Base-by-base conservation (phyloP, 2,113 vertebrate genomes). In the Mellivora capensis region DNA sequence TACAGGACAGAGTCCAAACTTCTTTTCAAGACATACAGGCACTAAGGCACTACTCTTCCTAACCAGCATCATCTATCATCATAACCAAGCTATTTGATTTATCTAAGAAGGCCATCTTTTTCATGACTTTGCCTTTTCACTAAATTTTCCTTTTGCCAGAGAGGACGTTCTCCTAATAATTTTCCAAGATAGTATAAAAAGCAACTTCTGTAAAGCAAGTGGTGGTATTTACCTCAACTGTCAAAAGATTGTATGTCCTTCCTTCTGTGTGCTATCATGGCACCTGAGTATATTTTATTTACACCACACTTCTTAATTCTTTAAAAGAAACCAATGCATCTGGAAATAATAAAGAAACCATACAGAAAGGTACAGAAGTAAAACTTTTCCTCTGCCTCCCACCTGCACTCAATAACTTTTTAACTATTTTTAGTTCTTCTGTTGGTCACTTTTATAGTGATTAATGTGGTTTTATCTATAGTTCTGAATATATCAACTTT, bases 351-450 rank as follows among this genome's bases (percentile, higher is more conserved):
- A 52, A 74, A 49, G 3, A 37, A 80, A 72, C 3, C 29, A 44
- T 57, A 87, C 12, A 61, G 79, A 89, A 92, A 15, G 21, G 39
- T 54, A 85, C 76, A 54, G 72, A 85, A 54, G 20, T 74, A 90
- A 72, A 57, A 71, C 23, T 42, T 18, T 42, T 87, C 18, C 37
- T 79, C 54, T 91, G 54, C 9, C 25, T 85, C 13, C 18, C 13
- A 80, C 5, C 20, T 13, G 20, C 15, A 87, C 21, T 77, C 31
- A 86, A 13, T 64, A 82, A 61, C 59, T 87, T 94, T 91, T 69
- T 29, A 94, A 84, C 25, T 71, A 37, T 69, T 95, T 67, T 96
- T 42, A 83, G 67, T 96, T 93, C 25, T 87, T 93, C 18, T 76
- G 61, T 64, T 97, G 47, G 62, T 90, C 37, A 85, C n/a, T 90